These are phyloP conservation scores for Neosilurus hyrtlii DNA, from an alignment of 2,797 vertebrate species.

Conservation along the genomic window DNA sequence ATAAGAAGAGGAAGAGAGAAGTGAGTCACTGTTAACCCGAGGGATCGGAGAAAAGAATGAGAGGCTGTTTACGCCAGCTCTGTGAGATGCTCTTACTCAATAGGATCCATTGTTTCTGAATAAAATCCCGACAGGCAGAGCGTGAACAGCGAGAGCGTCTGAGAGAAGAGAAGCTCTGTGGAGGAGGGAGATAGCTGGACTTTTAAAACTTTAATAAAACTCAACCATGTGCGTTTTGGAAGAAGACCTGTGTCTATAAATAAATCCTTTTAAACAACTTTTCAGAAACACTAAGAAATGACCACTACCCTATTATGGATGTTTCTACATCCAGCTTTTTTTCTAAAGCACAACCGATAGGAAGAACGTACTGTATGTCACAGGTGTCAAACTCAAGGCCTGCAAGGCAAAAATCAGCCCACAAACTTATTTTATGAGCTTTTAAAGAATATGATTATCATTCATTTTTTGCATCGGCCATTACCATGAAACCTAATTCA, in stretches of 20 bases:
- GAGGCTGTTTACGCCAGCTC: conserved; percentile 40
- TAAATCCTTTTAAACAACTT: neutral
- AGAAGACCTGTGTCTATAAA: neutral
- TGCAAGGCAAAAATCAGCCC: no score
- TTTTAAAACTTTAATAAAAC: conserved; percentile 26
- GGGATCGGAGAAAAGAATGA: conserved; percentile 47
- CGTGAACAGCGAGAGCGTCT: neutral
- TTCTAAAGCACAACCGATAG: no score
- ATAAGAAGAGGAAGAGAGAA: conserved; percentile 9
- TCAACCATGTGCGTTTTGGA: neutral
- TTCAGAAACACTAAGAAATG: neutral
- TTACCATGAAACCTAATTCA: no score
- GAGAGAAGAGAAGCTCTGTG: conserved; percentile 30
- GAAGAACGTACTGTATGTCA: no score
- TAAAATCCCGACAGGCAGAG: conserved; percentile 36
- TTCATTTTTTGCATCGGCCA: no score
- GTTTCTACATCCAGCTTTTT: neutral
- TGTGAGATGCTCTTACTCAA: conserved; percentile 44
- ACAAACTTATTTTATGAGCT: no score
- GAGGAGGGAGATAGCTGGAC: neutral
- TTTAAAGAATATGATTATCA: no score
- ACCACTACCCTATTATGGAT: neutral
- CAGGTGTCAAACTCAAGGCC: no score
- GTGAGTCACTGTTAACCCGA: conserved; percentile 19
- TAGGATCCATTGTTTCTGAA: conserved; percentile 52